These are phyloP conservation scores for Myripristis jacobus DNA, from an alignment of 2,797 vertebrate species.

Conservation along the genomic window DNA sequence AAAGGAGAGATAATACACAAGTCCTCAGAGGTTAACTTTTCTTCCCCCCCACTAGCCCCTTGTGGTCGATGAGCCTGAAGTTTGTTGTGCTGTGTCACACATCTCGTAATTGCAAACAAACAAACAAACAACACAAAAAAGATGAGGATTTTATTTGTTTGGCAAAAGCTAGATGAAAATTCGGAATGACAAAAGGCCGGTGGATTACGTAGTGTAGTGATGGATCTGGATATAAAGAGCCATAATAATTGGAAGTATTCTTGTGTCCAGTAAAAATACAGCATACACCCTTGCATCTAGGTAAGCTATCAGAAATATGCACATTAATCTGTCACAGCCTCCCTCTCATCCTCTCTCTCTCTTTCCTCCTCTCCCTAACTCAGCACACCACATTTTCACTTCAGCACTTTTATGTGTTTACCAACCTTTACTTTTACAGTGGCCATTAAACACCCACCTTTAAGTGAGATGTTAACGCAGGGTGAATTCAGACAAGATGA, in stretches of 20 bases:
- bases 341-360: neutral
- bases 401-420: slow-evolving; percentile 54
- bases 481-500: slow-evolving; percentile 18
- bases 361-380: neutral
- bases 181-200: neutral
- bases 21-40: too few relatives aligned
- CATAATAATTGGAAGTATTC: neutral
- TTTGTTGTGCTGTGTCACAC: neutral
- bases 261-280: neutral
- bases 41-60: too few relatives aligned
- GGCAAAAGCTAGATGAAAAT: neutral
- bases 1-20: slow-evolving; percentile 51
- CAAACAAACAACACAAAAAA: neutral
- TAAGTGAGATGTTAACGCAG: slow-evolving; percentile 29
- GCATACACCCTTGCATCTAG: neutral
- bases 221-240: neutral
- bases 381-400: slow-evolving; percentile 42
- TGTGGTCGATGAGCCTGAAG: neutral
- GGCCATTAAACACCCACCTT: slow-evolving; percentile 54
- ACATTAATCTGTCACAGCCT: neutral
- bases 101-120: too few relatives aligned
- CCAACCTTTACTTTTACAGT: slow-evolving; percentile 56
- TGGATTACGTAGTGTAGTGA: neutral
- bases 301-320: neutral
- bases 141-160: neutral